Evolutionary conservation across 2,113 vertebrate genomes (phyloP), one percentile per base, ranked within the genome.

Genomic region (Microcebus murinus): DNA sequence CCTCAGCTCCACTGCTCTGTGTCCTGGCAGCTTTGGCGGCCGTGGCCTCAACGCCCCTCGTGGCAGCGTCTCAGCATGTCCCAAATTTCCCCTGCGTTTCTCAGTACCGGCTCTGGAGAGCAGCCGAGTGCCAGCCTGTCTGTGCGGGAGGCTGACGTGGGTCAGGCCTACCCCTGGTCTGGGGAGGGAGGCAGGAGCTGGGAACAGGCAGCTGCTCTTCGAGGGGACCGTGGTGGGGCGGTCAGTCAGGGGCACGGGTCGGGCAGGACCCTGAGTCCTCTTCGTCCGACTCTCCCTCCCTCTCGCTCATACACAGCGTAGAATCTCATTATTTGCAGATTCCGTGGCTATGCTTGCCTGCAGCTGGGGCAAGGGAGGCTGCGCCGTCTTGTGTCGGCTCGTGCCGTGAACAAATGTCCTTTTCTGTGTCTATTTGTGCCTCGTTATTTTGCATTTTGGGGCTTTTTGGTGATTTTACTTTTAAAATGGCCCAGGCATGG

Each of bases 161-260:
- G 25, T 6, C 21, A 42, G 94, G 48, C 27, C 65, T 13, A 8
- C 15, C 39, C 15, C 36, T 50, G 81, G 52, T 10, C 23, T 20
- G 42, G 15, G 48, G 45, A 13, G 31, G 12, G 17, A 21, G 10
- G 39, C 36, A 3, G 27, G 42, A n/a, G 14, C 48, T 4, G 4
- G 25, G 39, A 25, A 74, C 63, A 31, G 59, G 48, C 23, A 27
- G 57, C 31, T 11, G 59, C n/a, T 50, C 14, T 59, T 42, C 14
- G 42, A 48, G 8, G 67, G 70, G 34, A 4, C 6, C 1, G n/a
- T 11, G 45, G 36, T 8, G 2, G 76, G 57, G 0, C 0, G 1
- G 5, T 34, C 81, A 57, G 27, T 18, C 20, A 29, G 36, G 68
- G 21, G 59, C 55, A 39, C 1, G 4, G 25, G 9, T 5, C 57